Evolutionary conservation across 2,113 vertebrate species (phyloP).

Genomic region (Martes martes): DNA sequence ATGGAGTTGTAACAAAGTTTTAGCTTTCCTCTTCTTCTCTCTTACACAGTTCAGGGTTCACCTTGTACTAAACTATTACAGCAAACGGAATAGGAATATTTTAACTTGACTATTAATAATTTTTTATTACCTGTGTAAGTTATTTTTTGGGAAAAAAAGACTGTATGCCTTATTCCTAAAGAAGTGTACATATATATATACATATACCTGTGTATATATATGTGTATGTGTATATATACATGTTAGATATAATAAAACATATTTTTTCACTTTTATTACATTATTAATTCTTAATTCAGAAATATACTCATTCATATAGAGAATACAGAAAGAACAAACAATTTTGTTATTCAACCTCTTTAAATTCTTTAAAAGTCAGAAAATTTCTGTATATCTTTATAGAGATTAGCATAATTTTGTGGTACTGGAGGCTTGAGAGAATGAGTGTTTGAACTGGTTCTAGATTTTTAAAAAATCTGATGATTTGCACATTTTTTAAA

Average conservation of each 20-base stretch:
- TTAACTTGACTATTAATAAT: neutral
- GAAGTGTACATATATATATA: neutral
- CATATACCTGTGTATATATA: too few species aligned
- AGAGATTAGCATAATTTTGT: neutral
- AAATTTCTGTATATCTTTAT: neutral
- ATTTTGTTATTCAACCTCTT: neutral
- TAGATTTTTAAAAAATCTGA: neutral
- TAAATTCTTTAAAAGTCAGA: neutral
- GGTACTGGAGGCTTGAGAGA: fast-evolving
- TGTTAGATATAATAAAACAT: neutral
- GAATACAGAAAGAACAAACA: neutral
- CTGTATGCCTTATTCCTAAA: neutral
- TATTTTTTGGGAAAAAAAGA: neutral
- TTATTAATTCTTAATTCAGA: neutral
- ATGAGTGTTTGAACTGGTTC: neutral
- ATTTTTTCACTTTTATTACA: neutral
- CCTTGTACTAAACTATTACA: neutral
- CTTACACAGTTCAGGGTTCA: neutral
- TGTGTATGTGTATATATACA: too few species aligned
- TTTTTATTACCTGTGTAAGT: neutral
- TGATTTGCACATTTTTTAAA: neutral
- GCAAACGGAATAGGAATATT: neutral
- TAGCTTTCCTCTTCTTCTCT: neutral
- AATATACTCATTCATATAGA: neutral
- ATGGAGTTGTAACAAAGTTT: neutral